phyloP scores from a whole-genome alignment of 2,797 vertebrate genomes.

The Tinamus major region DNA sequence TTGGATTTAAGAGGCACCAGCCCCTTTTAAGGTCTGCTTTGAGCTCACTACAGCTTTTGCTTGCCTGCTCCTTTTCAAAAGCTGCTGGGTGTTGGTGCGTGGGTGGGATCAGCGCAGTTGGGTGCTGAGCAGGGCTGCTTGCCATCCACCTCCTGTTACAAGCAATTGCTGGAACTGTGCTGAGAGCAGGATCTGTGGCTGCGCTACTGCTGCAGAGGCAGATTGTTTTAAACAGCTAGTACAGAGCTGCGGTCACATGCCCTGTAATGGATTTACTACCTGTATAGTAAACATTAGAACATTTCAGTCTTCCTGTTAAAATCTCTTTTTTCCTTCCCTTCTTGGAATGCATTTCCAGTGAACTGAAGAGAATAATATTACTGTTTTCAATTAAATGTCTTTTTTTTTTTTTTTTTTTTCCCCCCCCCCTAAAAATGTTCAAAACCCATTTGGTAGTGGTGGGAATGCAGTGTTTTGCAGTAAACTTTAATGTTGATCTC shows the following conservation, averaged over 20 bases:
- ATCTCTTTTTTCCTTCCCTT: not conserved
- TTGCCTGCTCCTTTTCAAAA: not conserved
- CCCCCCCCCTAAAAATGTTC: not conserved
- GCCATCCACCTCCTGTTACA: not conserved
- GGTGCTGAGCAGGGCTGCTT: not conserved
- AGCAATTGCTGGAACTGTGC: constrained; percentile 19
- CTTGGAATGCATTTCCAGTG: not conserved
- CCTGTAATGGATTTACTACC: not conserved
- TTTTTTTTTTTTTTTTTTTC: not conserved
- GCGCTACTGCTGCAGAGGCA: constrained; percentile 32
- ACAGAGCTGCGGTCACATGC: not conserved
- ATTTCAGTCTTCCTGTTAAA: not conserved
- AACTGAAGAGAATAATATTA: not conserved
- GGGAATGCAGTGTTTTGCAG: not conserved
- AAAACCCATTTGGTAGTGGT: not conserved
- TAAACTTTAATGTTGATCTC: not conserved
- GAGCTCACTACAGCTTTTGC: not conserved
- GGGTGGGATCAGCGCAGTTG: not conserved
- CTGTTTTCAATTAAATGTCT: not conserved
- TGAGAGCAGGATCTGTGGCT: constrained; percentile 16
- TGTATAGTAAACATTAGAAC: not conserved
- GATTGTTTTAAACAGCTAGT: not conserved
- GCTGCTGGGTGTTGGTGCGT: not conserved
- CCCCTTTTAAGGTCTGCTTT: not conserved
- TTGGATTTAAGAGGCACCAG: not conserved